Evolutionary conservation across 2,888 invertebrate genomes (phyloP), one percentile per base, ranked within the genome.

Genomic region (Pterostichus madidus): DNA sequence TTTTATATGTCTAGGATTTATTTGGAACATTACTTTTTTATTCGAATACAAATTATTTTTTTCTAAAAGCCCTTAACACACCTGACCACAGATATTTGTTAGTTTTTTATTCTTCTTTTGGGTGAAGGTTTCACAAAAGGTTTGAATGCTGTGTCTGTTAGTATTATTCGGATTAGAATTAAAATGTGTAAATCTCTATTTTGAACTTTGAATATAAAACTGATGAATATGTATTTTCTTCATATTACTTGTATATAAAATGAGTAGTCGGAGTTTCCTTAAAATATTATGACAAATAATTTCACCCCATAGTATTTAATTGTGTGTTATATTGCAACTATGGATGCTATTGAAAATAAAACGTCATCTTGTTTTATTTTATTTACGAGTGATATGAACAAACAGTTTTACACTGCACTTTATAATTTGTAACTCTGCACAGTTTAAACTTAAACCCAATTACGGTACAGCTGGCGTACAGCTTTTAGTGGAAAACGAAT

Each of bases 21-120:
- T 46, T 73, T 49, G 24, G 24, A 46, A 35, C 44, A 46, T 52
- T 75, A 46, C 35, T 75, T 75, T 75, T 32, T 75, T 75, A 46
- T 52, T n/a, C 17, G 49, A 75, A 75, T 75, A 52, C 49, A 75
- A 75, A 75, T 75, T 13, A 13, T 52, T 52, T 75, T 75, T 75
- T 75, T 75, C 49, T 75, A 17, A 13, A 52, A 75, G 32, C 31
- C 75, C 52, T 75, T 52, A 49, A 52, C 31, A 31, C 52, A 52
- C 52, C 75, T 75, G 75, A 75, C 52, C 32, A n/a, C 52, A 71
- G 46, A 46, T 7, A 68, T 71, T 46, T 71, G 46, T 46, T 44
- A 24, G 10, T 71, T 44, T 31, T 71, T 64, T 24, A 24, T 24
- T 24, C 24, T 24, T 64, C 32, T n/a, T 49, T 49, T 49, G n/a